Percentiles rank a stretch among this genome's conserved stretches.
These are phyloP conservation scores for Acanthurus leucopareius DNA, from an alignment of 2,797 vertebrate species.

Conservation along the genomic window DNA sequence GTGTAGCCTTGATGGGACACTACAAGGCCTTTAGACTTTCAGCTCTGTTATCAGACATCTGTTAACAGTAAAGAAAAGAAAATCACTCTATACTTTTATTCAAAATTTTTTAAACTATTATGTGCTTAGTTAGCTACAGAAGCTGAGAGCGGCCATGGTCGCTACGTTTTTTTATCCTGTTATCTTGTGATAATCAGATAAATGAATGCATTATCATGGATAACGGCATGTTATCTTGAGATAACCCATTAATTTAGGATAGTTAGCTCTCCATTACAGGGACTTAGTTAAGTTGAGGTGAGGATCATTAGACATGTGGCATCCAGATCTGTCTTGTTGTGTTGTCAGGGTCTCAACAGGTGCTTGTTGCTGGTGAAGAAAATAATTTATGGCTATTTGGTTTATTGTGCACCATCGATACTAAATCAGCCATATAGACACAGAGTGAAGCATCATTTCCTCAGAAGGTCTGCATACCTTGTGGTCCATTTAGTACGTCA, in stretches of 20 bases:
- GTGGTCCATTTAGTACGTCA: constrained; percentile 54
- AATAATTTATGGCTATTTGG: constrained; percentile 49
- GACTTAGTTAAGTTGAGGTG: neutral
- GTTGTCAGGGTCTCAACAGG: constrained; percentile 6
- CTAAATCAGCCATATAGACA: constrained; percentile 57
- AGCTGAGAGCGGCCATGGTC: too few species aligned
- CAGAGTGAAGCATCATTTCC: constrained; percentile 47
- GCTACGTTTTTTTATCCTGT: too few species aligned
- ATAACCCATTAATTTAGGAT: too few species aligned
- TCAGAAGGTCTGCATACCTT: constrained; percentile 55
- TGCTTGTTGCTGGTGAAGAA: constrained; percentile 30
- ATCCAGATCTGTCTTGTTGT: neutral
- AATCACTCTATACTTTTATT: neutral
- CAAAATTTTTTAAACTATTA: neutral
- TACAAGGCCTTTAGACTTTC: neutral
- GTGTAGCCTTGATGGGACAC: neutral
- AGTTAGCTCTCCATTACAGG: neutral
- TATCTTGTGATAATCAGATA: too few species aligned
- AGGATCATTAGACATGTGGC: neutral
- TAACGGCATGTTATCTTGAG: too few species aligned
- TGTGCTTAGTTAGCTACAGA: neutral
- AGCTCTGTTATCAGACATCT: neutral
- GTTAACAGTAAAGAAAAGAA: neutral
- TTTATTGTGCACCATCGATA: constrained; percentile 50
- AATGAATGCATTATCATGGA: too few species aligned